Percentiles rank a stretch among this genome's conserved stretches.
phyloP scores from a whole-genome alignment of 2,797 vertebrate species.

The Anguilla marmorata region DNA sequence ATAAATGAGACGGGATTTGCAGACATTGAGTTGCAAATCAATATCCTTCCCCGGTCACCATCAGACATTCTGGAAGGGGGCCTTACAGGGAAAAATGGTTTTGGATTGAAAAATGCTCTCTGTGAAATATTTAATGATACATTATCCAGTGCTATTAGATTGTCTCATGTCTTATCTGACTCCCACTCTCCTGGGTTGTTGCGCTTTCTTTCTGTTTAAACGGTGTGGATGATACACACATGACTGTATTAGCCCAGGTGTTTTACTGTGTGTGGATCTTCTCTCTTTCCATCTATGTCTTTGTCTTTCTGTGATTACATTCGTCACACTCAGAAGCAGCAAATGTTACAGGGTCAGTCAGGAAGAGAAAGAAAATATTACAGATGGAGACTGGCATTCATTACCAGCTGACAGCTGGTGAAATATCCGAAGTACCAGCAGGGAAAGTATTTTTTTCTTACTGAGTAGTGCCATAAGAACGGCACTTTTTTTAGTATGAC shows the following conservation, averaged over 20 bases:
- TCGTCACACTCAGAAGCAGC: not conserved
- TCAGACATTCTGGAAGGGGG: slow-evolving; percentile 17
- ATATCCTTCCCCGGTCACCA: slow-evolving; percentile 18
- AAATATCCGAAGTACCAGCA: not conserved
- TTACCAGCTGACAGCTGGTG: not conserved
- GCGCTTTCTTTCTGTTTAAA: not conserved
- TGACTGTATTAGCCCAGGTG: not conserved
- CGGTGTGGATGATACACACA: not conserved
- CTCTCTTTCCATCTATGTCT: not conserved
- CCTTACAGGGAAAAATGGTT: slow-evolving; percentile 14
- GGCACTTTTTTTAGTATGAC: not conserved
- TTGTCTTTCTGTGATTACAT: not conserved
- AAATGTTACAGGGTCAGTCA: not conserved
- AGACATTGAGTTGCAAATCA: slow-evolving; percentile 28
- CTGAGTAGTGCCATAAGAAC: not conserved
- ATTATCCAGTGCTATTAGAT: not conserved
- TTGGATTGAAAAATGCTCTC: slow-evolving; percentile 20
- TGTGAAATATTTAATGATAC: slow-evolving; percentile 31
- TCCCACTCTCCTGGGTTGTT: not conserved
- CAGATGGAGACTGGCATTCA: not conserved
- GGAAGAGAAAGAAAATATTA: not conserved
- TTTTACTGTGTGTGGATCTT: not conserved
- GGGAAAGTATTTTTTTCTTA: not conserved
- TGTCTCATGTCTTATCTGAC: not conserved
- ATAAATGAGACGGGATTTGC: not conserved